These are phyloP conservation scores for Tyto alba DNA, from an alignment of 2,113 vertebrate species.

Conservation along the genomic window DNA sequence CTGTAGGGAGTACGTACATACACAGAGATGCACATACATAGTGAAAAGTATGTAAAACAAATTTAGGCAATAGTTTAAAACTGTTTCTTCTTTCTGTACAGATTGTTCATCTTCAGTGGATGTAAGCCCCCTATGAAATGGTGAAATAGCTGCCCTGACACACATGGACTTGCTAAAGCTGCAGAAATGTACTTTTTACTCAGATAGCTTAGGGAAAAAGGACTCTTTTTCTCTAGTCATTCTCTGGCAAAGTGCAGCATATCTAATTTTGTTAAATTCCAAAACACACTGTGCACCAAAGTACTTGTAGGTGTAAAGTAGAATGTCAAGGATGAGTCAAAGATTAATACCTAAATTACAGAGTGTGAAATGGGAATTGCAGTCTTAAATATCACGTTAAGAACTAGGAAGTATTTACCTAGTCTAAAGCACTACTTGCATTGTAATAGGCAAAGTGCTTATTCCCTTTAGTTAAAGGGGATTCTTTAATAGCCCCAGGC, in stretches of 20 bases:
- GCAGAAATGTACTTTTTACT: background rate
- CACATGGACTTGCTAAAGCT: background rate
- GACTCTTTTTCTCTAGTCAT: slow-evolving; percentile 18
- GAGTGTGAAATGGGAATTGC: slow-evolving; percentile 55
- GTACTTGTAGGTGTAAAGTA: slow-evolving; percentile 71
- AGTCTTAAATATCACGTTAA: slow-evolving; percentile 57
- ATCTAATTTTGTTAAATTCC: slow-evolving; percentile 66
- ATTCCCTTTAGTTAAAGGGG: background rate
- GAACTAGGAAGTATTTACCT: slow-evolving; percentile 63
- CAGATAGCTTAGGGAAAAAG: background rate
- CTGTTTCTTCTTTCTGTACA: background rate
- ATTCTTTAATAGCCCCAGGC: background rate
- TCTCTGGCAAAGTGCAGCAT: slow-evolving; percentile 42
- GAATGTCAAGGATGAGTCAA: slow-evolving; percentile 79
- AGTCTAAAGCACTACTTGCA: slow-evolving; percentile 7
- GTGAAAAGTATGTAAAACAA: background rate
- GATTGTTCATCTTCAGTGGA: background rate
- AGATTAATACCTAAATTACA: slow-evolving; percentile 77
- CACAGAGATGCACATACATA: background rate
- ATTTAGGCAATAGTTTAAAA: background rate
- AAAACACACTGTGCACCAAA: slow-evolving; percentile 64
- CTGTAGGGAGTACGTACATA: background rate
- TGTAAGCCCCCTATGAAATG: background rate
- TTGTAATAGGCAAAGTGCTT: background rate
- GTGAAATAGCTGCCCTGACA: background rate